Base-by-base conservation (phyloP, 1,140 invertebrate species). In the Paraescarpia echinospica region DNA sequence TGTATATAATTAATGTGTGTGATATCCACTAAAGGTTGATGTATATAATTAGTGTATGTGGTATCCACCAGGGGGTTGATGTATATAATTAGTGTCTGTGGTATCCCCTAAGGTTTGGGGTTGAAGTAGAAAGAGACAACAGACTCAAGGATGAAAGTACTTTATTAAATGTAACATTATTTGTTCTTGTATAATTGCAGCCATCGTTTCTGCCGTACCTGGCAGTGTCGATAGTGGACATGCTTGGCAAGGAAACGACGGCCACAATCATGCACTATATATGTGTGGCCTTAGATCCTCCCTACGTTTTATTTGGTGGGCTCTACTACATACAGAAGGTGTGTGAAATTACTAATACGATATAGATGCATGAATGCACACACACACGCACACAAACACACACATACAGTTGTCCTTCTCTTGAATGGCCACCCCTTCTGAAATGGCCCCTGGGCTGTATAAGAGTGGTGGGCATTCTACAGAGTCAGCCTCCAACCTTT, bases 251-350 rank as follows among this genome's bases (percentile, higher is more conserved):
- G 18, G 12, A 92, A 18, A 9, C 48, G 33, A 91, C 91, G 48
- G 92, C 91, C 33, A 94, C 94, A 33, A 92, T n/a, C 35, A 96
- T 98, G 1, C 98, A 98, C 95, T 95, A 97, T 89, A 95, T 97
- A 41, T 98, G 98, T 95, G 97, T 97, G 89, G 96, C 98, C 41
- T 93, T 97, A 77, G 97, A 98, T 94, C 97, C 97, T 5, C 97
- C 98, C 96, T 98, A 98, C 94, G 97, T 98, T 93, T 98, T 98
- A 35, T 98, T 97, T 94, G 97, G 97, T 2, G 97, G 97, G 35
- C 97, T 98, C 51, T 98, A 98, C 95, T 98, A 97, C 94, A 97
- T 98, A 88, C 94, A 95, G 92, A 95, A 94, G 94, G 95, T 96
- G 93, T 94, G 93, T 93, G 18, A 77, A 27, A 88, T 22, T 1